Base-by-base conservation (phyloP, 2,113 vertebrate genomes). In the Pelecanus crispus region DNA sequence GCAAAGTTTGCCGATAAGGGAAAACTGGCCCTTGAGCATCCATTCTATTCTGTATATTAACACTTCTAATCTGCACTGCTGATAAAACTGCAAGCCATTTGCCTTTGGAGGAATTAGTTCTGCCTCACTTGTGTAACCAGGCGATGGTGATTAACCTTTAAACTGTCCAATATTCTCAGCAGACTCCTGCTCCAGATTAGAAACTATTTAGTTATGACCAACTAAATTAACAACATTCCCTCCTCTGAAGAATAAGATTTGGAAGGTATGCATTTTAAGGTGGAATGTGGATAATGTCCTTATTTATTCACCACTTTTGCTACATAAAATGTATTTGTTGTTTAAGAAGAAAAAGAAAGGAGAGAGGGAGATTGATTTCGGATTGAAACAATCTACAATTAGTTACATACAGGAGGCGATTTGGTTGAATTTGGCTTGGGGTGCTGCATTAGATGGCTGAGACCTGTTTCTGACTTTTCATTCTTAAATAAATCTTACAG, bases 1-100 rank as follows among this genome's bases (percentile, higher is more conserved):
- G 99, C 99, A 99, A 99, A 99, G 99, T 99, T 99, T 99, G 98
- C 99, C 99, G 99, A 99, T 99, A 99, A 99, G 99, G 98, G 98
- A 98, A 99, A 99, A 99, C 99, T 98, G 99, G 99, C 99, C 99
- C 99, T 99, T 99, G 99, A 99, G 99, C 99, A 99, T 99, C 99
- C 99, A 99, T 99, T 99, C 99, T 99, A 99, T 99, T 99, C 98
- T 99, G 99, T 99, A 99, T 99, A 99, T 99, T 99, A 99, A 99
- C 99, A 99, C 99, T 99, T 98, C 99, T 99, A 99, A 99, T 99
- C 99, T 99, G 98, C 98, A 98, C 98, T 98, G 98, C 99, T 99
- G 99, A 99, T 99, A 99, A 99, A 99, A 99, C 98, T 98, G 98
- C 99, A 99, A 99, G 99, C 99, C 99, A 99, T 99, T 99, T 99